Evolutionary conservation across 2,888 invertebrate genomes (phyloP).

Genomic region (Apamea monoglypha): DNA sequence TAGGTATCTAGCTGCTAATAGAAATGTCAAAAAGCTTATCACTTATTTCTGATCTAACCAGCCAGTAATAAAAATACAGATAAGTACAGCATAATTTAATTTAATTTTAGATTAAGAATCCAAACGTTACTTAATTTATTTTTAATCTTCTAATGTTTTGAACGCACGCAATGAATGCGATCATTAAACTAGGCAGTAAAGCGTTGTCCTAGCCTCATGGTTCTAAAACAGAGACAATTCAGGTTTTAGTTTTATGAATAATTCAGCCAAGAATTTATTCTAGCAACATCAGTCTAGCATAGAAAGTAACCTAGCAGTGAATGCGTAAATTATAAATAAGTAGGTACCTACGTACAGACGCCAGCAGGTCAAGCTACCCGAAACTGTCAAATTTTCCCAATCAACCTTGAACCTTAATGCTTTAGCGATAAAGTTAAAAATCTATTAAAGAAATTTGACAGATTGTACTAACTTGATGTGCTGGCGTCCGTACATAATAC

Average conservation of each 20-base stretch:
- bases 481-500: conserved; percentile 20
- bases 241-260: conserved; percentile 50
- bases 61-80: neutral
- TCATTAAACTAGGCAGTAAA: conserved; percentile 24
- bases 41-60: neutral
- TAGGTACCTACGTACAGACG: conserved; percentile 10
- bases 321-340: conserved; percentile 56
- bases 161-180: conserved; percentile 3
- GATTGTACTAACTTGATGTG: too few relatives aligned
- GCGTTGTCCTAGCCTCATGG: conserved; percentile 19
- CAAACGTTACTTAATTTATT: neutral
- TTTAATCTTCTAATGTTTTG: neutral
- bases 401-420: too few relatives aligned
- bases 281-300: conserved; percentile 45
- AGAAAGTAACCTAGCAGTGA: conserved; percentile 39
- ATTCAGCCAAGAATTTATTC: conserved; percentile 49
- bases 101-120: conserved; percentile 6
- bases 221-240: conserved; percentile 35
- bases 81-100: neutral
- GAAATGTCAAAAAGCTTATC: neutral
- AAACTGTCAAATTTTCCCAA: too few relatives aligned
- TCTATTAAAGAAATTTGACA: too few relatives aligned
- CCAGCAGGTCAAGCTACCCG: too few relatives aligned
- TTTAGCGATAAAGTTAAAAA: too few relatives aligned
- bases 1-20: neutral